A percentile compares a stretch with the other conserved stretches of the same genome.
Evolutionary conservation across 2,113 vertebrate genomes (phyloP).

Genomic region (Hylia prasina): DNA sequence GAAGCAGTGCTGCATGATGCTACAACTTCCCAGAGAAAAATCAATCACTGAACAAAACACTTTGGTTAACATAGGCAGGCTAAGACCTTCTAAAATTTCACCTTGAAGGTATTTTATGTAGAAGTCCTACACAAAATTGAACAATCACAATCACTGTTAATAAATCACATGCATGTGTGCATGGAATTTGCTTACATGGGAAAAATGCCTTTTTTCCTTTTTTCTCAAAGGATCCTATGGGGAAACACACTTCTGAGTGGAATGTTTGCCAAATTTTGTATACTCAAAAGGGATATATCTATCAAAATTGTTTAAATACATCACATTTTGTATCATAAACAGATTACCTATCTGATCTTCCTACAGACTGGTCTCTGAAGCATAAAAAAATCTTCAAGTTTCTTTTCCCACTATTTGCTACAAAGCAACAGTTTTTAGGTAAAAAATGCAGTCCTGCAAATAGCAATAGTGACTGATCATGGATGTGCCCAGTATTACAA

Average conservation of each 20-base stretch:
- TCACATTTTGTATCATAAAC: neutral
- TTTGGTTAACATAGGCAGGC: rapidly evolving
- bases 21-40: neutral
- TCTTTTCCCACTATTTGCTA: neutral
- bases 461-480: neutral
- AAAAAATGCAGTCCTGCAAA: neutral
- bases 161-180: neutral
- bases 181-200: neutral
- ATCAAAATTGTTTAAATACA: neutral
- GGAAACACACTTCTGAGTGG: neutral
- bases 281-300: neutral
- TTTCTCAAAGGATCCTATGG: neutral
- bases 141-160: neutral
- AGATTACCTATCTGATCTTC: neutral
- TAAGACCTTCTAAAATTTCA: neutral
- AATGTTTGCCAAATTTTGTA: neutral
- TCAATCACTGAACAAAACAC: neutral
- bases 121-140: neutral
- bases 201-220: neutral
- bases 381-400: neutral
- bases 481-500: neutral
- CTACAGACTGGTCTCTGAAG: neutral
- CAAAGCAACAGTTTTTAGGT: neutral
- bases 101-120: neutral
- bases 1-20: neutral